These are phyloP conservation scores for Xiphorhynchus erythropygius DNA, from an alignment of 2,797 vertebrate genomes.

Conservation along the genomic window DNA sequence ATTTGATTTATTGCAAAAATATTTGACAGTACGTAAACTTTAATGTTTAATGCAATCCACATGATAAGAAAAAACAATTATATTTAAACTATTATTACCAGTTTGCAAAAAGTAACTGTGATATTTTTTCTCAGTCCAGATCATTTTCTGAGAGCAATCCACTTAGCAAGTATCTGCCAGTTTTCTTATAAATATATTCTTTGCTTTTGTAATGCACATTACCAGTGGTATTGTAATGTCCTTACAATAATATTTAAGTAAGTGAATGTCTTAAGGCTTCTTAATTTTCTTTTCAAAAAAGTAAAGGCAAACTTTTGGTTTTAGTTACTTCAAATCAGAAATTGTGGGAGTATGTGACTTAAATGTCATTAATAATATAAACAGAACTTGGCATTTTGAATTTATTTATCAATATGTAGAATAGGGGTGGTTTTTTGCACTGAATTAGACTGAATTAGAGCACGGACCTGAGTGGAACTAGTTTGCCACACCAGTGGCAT, in stretches of 20 bases:
- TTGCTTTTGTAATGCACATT: background rate
- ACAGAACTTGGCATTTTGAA: background rate
- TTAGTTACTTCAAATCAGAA: background rate
- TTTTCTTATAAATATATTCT: background rate
- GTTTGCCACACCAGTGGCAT: background rate
- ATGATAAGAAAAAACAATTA: background rate
- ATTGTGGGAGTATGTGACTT: background rate
- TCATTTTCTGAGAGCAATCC: background rate
- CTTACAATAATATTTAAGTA: background rate
- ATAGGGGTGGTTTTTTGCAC: background rate
- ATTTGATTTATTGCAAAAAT: background rate
- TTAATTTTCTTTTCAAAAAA: background rate
- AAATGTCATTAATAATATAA: background rate
- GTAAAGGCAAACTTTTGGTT: background rate
- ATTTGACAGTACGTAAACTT: background rate
- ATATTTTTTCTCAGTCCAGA: background rate
- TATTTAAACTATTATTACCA: background rate
- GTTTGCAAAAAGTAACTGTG: background rate
- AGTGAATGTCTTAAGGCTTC: background rate
- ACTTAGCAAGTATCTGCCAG: background rate
- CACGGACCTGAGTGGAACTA: background rate
- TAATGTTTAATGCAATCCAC: background rate
- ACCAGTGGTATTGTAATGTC: background rate
- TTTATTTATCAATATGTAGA: background rate
- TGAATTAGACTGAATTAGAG: background rate